Conservation (phyloP, 2,888 invertebrate species). For the Fragum fragum region DNA sequence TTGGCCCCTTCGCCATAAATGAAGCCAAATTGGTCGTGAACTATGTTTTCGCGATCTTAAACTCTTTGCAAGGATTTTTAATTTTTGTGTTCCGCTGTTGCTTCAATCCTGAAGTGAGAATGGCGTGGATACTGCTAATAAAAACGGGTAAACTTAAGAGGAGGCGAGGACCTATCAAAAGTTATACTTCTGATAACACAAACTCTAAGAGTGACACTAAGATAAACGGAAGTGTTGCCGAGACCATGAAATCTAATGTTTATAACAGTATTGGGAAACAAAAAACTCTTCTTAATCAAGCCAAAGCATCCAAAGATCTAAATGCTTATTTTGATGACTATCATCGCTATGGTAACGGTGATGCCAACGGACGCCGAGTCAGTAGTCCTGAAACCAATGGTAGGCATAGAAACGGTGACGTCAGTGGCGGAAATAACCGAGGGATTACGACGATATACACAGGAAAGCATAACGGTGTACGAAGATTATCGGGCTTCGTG, state of each 20-base stretch:
- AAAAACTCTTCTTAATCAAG: constrained; percentile 39
- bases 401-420: constrained; percentile 10
- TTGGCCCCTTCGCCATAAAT: constrained; percentile 82
- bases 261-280: constrained; percentile 62
- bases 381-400: constrained; percentile 35
- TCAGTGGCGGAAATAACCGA: constrained; percentile 1
- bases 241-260: constrained; percentile 64
- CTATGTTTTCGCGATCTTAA: constrained; percentile 83
- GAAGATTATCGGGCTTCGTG: constrained; percentile 43
- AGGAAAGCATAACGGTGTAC: constrained; percentile 48
- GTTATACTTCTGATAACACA: constrained; percentile 71
- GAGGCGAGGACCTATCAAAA: constrained; percentile 76
- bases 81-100: constrained; percentile 83
- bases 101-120: constrained; percentile 81
- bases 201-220: constrained; percentile 74
- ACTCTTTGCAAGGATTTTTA: constrained; percentile 83
- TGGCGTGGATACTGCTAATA: constrained; percentile 81
- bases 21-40: constrained; percentile 82
- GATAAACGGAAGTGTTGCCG: constrained; percentile 64
- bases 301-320: constrained; percentile 57
- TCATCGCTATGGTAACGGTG: constrained; percentile 36
- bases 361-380: constrained; percentile 38
- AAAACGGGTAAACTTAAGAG: constrained; percentile 82
- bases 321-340: constrained; percentile 57
- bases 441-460: constrained; percentile 59